Conservation (phyloP, 2,113 vertebrate genomes). For the Psammodynastes pulverulentus region DNA sequence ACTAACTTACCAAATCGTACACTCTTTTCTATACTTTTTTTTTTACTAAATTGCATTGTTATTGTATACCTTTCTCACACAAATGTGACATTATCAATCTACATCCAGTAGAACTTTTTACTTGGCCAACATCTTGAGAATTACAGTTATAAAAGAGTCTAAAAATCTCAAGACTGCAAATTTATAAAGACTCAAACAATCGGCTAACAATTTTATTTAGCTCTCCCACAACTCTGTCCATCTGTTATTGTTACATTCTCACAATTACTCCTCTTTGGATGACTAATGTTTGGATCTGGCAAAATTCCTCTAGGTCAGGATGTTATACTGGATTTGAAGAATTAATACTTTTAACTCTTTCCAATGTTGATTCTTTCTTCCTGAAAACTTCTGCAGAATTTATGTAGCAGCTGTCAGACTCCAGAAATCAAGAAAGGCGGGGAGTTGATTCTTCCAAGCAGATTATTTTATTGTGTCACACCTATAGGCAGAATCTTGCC, state of each 20-base stretch:
- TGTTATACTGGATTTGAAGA: conserved; percentile 20
- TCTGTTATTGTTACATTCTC: conserved; percentile 51
- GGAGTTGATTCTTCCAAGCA: not conserved
- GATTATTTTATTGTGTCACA: not conserved
- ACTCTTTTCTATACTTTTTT: not conserved
- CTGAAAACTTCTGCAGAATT: not conserved
- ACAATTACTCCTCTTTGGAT: not conserved
- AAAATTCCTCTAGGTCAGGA: conserved; percentile 25
- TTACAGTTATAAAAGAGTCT: not conserved
- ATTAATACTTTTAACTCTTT: not conserved
- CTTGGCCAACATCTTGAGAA: not conserved
- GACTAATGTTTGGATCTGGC: conserved; percentile 21
- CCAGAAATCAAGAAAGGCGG: not conserved
- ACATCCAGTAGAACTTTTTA: not conserved
- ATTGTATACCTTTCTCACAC: not conserved
- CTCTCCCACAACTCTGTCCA: conserved; percentile 32
- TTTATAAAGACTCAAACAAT: not conserved
- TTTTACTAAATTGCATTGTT: not conserved
- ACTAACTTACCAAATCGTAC: not conserved
- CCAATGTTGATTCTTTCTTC: not conserved
- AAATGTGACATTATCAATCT: not conserved
- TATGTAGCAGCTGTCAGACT: not conserved
- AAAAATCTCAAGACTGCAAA: not conserved
- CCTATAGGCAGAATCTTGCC: not conserved
- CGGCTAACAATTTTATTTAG: not conserved